These are phyloP conservation scores for Scaptomyza hsui DNA, from an alignment of 1,140 invertebrate genomes.

Conservation along the genomic window DNA sequence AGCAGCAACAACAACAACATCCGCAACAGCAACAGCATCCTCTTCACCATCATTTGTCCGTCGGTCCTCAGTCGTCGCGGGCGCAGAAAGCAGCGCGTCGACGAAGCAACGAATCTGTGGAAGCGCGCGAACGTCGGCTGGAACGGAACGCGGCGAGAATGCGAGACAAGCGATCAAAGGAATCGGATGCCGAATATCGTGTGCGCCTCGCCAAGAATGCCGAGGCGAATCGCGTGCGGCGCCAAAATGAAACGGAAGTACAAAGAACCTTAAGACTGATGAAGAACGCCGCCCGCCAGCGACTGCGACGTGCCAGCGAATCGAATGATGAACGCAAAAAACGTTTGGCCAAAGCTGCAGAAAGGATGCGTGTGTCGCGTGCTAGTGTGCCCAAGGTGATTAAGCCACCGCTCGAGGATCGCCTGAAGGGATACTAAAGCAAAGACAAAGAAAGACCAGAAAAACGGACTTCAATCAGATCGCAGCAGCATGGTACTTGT, in stretches of 20 bases:
- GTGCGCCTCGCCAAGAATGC: constrained; percentile 80
- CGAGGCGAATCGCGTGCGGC: constrained; percentile 80
- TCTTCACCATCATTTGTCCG: constrained; percentile 77
- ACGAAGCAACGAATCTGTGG: constrained; percentile 80
- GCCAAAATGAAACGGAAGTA: constrained; percentile 83
- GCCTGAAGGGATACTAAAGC: constrained; percentile 77
- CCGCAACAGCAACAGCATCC: constrained; percentile 62
- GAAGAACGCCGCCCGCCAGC: constrained; percentile 82
- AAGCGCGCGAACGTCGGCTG: constrained; percentile 73
- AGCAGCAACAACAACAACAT: constrained; percentile 31
- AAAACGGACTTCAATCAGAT: background rate
- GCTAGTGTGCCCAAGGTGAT: constrained; percentile 80
- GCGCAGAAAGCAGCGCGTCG: constrained; percentile 76
- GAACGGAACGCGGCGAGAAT: constrained; percentile 81
- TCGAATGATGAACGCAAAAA: constrained; percentile 84
- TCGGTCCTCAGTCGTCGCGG: constrained; percentile 59
- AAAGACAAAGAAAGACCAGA: background rate
- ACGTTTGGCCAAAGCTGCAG: constrained; percentile 84
- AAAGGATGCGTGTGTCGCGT: constrained; percentile 73
- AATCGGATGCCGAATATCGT: constrained; percentile 79
- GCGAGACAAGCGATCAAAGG: constrained; percentile 79
- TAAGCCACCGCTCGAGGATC: constrained; percentile 79
- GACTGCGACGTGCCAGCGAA: constrained; percentile 83
- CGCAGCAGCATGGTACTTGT: constrained; percentile 15
- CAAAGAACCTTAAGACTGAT: constrained; percentile 84